Evolutionary conservation across 2,113 vertebrate genomes (phyloP).

Genomic region (Oreotragus oreotragus): DNA sequence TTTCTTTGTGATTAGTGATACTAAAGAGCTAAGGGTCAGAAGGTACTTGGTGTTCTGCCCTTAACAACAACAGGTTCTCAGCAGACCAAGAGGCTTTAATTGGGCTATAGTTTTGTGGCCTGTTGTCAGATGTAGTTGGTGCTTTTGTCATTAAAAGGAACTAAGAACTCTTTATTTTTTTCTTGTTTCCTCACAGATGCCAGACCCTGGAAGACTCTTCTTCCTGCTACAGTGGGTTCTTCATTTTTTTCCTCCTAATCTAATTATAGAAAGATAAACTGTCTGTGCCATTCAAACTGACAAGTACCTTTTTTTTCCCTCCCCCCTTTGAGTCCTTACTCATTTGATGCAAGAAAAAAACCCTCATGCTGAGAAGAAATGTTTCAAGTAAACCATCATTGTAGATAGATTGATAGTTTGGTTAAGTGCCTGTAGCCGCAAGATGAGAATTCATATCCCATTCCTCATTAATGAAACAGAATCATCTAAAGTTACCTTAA

Average conservation of each 20-base stretch:
- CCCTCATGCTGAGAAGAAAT: constrained; percentile 25
- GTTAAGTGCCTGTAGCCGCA: constrained; percentile 7
- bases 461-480: neutral
- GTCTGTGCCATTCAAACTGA: constrained; percentile 67
- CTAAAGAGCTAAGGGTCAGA: neutral
- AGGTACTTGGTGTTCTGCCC: neutral
- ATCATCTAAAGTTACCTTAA: constrained; percentile 16
- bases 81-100: neutral
- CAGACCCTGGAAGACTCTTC: constrained; percentile 60
- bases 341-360: constrained; percentile 38
- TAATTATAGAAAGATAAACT: constrained; percentile 69
- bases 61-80: neutral
- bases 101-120: neutral
- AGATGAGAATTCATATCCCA: neutral
- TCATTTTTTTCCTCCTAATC: constrained; percentile 52
- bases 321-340: neutral
- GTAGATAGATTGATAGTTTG: constrained; percentile 25
- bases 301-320: constrained; percentile 38
- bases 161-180: neutral
- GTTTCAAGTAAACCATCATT: constrained; percentile 13
- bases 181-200: constrained; percentile 61
- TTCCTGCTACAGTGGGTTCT: constrained; percentile 62
- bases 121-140: neutral
- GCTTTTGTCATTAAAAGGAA: constrained; percentile 29
- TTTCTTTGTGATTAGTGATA: neutral